phyloP scores from a whole-genome alignment of 2,113 vertebrate genomes.

The Melanerpes formicivorus region DNA sequence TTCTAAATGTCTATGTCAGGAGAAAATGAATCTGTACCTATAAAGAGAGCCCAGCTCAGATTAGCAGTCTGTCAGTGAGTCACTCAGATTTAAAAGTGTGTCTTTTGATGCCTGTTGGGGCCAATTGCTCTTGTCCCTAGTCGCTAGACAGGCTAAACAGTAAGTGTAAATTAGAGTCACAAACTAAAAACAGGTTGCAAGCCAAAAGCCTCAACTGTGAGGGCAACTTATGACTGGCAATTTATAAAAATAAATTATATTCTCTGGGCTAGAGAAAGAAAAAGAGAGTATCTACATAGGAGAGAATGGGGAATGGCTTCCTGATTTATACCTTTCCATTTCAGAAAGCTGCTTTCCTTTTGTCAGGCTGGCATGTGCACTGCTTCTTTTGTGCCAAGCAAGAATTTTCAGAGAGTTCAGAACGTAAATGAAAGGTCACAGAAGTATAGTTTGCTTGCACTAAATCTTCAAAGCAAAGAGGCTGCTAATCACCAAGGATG shows the following conservation, averaged over 20 bases:
- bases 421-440: conserved; percentile 66
- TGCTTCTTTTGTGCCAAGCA: conserved; percentile 57
- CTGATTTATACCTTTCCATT: neutral
- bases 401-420: conserved; percentile 59
- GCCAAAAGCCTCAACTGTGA: neutral
- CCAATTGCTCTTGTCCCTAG: neutral
- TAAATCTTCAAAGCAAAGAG: conserved; percentile 65
- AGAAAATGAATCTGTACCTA: conserved; percentile 4
- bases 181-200: conserved; percentile 29
- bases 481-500: conserved; percentile 55
- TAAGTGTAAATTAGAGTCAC: neutral
- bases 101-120: neutral
- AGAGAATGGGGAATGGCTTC: neutral
- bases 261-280: neutral
- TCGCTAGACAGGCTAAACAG: neutral
- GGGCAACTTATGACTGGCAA: neutral
- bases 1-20: neutral
- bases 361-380: conserved; percentile 7
- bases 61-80: conserved; percentile 10
- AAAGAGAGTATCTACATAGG: neutral
- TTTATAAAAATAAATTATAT: neutral
- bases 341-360: conserved; percentile 15
- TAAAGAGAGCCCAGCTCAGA: neutral
- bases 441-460: conserved; percentile 60
- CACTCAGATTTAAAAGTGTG: conserved; percentile 20